Percentiles rank a stretch among this genome's conserved stretches.
These are phyloP conservation scores for Glyptemys insculpta DNA, from an alignment of 2,797 vertebrate genomes.

Conservation along the genomic window DNA sequence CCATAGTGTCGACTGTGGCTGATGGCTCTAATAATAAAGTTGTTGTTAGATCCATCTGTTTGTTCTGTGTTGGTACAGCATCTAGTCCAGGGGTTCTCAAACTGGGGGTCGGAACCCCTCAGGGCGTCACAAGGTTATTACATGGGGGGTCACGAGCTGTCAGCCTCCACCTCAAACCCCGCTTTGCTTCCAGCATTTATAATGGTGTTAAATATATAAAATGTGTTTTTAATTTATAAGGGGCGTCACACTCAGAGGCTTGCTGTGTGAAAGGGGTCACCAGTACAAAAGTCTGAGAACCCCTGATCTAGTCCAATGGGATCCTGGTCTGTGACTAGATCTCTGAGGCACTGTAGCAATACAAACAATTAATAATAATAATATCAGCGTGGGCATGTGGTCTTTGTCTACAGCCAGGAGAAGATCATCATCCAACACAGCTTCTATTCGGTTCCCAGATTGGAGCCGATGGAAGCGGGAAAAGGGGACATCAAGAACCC, in stretches of 20 bases:
- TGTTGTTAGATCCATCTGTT: not conserved
- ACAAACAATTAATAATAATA: not conserved
- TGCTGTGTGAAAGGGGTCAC: too few species aligned
- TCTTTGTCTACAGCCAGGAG: not conserved
- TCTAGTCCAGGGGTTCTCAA: not conserved
- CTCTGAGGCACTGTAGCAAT: not conserved
- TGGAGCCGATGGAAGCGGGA: not conserved
- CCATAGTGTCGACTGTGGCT: not conserved
- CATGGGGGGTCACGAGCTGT: too few species aligned
- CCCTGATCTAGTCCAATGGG: not conserved
- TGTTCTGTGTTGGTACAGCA: not conserved
- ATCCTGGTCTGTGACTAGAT: not conserved
- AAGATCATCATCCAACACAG: not conserved
- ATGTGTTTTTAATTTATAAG: too few species aligned
- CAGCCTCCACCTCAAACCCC: too few species aligned
- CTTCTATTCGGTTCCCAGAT: slow-evolving; percentile 3
- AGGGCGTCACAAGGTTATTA: too few species aligned
- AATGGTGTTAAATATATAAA: too few species aligned
- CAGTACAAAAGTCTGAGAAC: too few species aligned
- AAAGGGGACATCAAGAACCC: slow-evolving; percentile 16
- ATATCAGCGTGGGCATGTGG: not conserved
- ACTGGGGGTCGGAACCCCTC: too few species aligned
- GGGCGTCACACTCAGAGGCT: too few species aligned
- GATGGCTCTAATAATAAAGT: not conserved
- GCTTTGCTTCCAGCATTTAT: too few species aligned